These are phyloP conservation scores for Pavo muticus DNA, from an alignment of 2,113 vertebrate genomes.

Conservation along the genomic window DNA sequence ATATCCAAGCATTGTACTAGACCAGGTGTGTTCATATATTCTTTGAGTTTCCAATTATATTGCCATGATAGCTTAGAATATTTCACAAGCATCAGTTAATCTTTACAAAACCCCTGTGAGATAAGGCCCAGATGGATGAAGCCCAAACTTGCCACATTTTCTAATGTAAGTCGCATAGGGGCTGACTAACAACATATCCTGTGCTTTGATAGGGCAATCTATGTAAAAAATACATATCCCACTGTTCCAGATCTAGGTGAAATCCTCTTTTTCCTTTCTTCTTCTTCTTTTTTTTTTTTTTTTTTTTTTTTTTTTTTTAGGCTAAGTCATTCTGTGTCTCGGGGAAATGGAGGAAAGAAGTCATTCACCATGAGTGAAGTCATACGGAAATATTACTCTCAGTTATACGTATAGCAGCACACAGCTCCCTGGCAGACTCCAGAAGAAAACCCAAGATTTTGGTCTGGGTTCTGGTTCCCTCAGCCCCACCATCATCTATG, in stretches of 20 bases:
- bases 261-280: neutral
- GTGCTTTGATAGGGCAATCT: neutral
- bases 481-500: neutral
- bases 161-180: neutral
- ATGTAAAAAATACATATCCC: neutral
- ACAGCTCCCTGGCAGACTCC: neutral
- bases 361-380: neutral
- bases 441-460: neutral
- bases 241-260: neutral
- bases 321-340: neutral
- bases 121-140: neutral
- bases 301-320: too few relatives aligned
- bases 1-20: neutral
- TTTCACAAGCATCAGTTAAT: neutral
- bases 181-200: neutral
- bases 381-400: neutral
- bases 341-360: neutral
- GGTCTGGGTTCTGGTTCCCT: neutral
- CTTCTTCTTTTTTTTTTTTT: too few relatives aligned
- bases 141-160: slow-evolving; percentile 27
- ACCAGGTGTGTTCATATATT: neutral
- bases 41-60: neutral
- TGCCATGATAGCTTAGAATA: neutral
- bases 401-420: neutral
- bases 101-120: neutral